These are phyloP conservation scores for Acanthornis magna DNA, from an alignment of 2,797 vertebrate species.

Conservation along the genomic window DNA sequence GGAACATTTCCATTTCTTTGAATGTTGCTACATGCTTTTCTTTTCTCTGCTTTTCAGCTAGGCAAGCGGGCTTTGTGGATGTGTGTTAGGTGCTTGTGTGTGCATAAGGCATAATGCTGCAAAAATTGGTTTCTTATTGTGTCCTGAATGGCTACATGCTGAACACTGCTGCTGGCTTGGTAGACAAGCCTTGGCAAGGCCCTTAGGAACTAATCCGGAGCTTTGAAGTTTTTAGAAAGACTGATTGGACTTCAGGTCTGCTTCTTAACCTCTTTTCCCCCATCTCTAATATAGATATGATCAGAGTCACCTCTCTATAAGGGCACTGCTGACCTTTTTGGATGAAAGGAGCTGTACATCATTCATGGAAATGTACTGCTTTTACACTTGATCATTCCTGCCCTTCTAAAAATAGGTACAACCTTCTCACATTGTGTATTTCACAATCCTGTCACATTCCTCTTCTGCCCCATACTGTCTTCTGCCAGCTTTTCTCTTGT, in stretches of 20 bases:
- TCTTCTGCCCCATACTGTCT: slow-evolving; percentile 33
- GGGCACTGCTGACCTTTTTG: slow-evolving; percentile 36
- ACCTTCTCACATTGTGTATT: slow-evolving; percentile 34
- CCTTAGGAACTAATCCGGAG: not conserved
- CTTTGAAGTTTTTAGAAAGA: slow-evolving; percentile 28
- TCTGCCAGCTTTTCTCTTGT: slow-evolving; percentile 38
- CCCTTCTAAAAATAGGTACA: slow-evolving; percentile 47
- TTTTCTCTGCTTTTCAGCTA: not conserved
- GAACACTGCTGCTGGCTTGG: not conserved
- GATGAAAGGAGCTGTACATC: slow-evolving; percentile 28
- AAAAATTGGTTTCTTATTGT: slow-evolving; percentile 12
- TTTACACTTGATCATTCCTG: slow-evolving; percentile 49
- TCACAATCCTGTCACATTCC: slow-evolving; percentile 34
- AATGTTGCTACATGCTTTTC: not conserved
- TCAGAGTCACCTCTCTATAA: slow-evolving; percentile 6
- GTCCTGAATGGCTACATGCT: not conserved
- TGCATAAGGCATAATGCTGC: slow-evolving; percentile 8
- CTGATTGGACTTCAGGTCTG: not conserved
- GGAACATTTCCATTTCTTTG: not conserved
- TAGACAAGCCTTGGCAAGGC: not conserved
- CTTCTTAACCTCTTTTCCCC: slow-evolving; percentile 31
- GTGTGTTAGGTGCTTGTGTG: not conserved
- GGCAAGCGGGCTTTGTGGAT: not conserved
- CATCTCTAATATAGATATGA: slow-evolving; percentile 6
- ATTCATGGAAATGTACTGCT: slow-evolving; percentile 31